phyloP scores from a whole-genome alignment of 2,888 invertebrate species.

The Aphrophora alni region DNA sequence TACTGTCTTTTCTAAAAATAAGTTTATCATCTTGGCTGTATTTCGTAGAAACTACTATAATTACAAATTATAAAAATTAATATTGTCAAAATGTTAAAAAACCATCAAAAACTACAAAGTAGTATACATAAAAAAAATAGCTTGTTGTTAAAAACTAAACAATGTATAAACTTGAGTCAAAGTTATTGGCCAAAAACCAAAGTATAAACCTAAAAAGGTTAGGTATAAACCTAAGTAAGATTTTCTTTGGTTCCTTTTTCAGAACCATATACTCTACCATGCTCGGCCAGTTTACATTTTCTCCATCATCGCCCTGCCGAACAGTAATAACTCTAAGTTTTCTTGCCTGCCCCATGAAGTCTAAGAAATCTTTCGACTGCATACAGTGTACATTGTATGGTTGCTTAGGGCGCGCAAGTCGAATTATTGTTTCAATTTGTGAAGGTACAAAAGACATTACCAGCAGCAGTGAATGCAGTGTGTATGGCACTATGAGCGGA shows the following conservation, averaged over 20 bases:
- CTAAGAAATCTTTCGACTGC: slow-evolving; percentile 7
- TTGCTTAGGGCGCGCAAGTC: not conserved
- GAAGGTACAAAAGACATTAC: slow-evolving; percentile 24
- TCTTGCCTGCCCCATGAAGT: slow-evolving; percentile 10
- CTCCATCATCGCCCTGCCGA: slow-evolving; percentile 17
- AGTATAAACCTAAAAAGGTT: no score
- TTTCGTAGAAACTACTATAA: no score
- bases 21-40: no score
- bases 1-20: no score
- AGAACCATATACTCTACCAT: slow-evolving; percentile 20
- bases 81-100: not conserved
- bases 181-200: no score
- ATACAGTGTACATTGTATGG: slow-evolving; percentile 11
- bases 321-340: not conserved
- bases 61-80: no score
- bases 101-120: not conserved
- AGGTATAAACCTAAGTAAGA: no score
- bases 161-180: no score
- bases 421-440: slow-evolving; percentile 4
- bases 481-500: slow-evolving; percentile 31
- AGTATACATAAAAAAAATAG: no score
- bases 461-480: slow-evolving; percentile 12
- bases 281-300: slow-evolving; percentile 12
- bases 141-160: no score
- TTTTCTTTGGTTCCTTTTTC: slow-evolving; percentile 13